A percentile compares a stretch with the other conserved stretches of the same genome.
Conservation (phyloP, 2,888 invertebrate genomes). For the Lasiommata megera region DNA sequence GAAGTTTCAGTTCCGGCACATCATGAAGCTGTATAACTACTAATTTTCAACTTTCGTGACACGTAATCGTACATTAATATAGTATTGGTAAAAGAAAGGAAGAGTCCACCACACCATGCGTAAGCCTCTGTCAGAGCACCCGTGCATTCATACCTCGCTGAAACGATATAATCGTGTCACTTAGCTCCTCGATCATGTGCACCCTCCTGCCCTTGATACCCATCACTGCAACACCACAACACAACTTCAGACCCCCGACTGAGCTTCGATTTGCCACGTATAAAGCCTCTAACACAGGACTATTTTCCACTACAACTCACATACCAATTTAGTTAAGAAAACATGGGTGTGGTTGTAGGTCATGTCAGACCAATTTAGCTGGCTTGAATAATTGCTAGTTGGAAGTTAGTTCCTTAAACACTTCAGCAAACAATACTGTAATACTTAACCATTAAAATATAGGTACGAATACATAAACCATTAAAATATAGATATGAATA, state of each 20-base stretch:
- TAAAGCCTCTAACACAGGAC: not conserved
- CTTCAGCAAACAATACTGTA: too few species aligned
- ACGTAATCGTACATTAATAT: constrained; percentile 2
- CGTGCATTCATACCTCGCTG: constrained; percentile 94
- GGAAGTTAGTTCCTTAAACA: too few species aligned
- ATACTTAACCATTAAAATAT: too few species aligned
- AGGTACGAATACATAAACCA: too few species aligned
- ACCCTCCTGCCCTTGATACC: constrained; percentile 99
- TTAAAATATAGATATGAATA: too few species aligned
- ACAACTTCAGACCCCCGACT: constrained; percentile 37
- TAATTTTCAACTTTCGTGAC: not conserved
- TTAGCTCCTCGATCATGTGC: constrained; percentile 99
- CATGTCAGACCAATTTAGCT: too few species aligned
- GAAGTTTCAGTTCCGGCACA: too few species aligned
- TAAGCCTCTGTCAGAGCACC: constrained; percentile 49
- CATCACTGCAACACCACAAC: constrained; percentile 91
- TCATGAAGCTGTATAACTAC: not conserved
- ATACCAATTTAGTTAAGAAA: too few species aligned
- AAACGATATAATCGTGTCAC: constrained; percentile 99
- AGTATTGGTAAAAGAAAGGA: constrained; percentile 19
- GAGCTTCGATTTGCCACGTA: not conserved
- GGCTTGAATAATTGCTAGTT: too few species aligned
- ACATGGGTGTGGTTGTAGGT: too few species aligned
- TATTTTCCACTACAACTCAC: not conserved
- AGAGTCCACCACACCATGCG: constrained; percentile 69